Conservation (phyloP, 1,140 invertebrate species). For the Drosophila parabipectinata region DNA sequence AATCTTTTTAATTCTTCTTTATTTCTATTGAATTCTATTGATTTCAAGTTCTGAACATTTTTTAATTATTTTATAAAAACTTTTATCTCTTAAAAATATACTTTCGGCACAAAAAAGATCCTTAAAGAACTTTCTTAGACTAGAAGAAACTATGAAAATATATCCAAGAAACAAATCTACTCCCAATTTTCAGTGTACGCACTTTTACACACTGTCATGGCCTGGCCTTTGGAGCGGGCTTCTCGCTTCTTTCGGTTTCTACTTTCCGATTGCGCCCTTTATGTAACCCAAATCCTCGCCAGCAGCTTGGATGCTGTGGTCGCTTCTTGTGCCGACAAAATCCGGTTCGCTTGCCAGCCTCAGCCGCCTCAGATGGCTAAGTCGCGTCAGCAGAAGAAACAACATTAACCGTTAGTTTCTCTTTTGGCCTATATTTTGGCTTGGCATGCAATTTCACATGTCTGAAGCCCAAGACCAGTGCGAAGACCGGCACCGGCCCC, state of each 20-base stretch:
- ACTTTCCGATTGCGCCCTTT: conserved; percentile 81
- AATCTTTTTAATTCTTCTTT: too few relatives aligned
- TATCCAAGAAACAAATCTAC: neutral
- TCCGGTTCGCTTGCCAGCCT: conserved; percentile 27
- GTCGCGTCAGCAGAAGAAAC: conserved; percentile 30
- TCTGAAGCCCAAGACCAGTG: too few relatives aligned
- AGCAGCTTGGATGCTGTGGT: conserved; percentile 34
- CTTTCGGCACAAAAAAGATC: too few relatives aligned
- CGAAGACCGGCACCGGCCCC: too few relatives aligned
- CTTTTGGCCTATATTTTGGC: conserved; percentile 82
- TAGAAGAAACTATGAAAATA: neutral
- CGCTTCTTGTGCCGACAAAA: conserved; percentile 32
- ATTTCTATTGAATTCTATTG: too few relatives aligned
- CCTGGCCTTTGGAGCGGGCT: conserved; percentile 19
- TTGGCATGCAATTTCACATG: neutral
- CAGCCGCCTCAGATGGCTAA: neutral
- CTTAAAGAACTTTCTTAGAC: too few relatives aligned
- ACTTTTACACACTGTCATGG: neutral
- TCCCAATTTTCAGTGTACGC: neutral
- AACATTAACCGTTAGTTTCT: conserved; percentile 82
- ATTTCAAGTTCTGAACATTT: too few relatives aligned
- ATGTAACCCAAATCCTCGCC: conserved; percentile 76
- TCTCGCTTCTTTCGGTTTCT: conserved; percentile 71
- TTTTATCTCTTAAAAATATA: too few relatives aligned
- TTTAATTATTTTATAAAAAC: too few relatives aligned